Percentiles rank a stretch among this genome's conserved stretches.
phyloP scores from a whole-genome alignment of 2,888 invertebrate species.

The Drosophila suboccidentalis region DNA sequence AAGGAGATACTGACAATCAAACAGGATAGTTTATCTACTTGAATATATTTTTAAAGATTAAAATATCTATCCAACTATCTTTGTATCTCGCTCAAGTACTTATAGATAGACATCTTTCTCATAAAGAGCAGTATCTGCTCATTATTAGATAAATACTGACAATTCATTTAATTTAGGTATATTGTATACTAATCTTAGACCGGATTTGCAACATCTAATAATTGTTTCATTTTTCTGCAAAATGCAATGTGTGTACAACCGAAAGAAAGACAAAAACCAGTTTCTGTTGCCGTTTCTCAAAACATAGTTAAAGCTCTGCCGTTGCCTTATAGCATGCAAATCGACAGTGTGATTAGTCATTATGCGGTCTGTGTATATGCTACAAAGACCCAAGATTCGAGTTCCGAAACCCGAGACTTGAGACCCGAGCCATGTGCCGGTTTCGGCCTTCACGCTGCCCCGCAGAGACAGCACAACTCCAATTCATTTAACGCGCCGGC shows the following conservation, averaged over 20 bases:
- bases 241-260: slow-evolving; percentile 20
- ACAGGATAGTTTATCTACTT: background rate
- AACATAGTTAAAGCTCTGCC: slow-evolving; percentile 24
- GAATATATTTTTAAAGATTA: background rate
- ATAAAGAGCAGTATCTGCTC: background rate
- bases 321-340: slow-evolving; percentile 59
- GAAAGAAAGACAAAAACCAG: slow-evolving; percentile 33
- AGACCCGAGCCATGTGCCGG: slow-evolving; percentile 7
- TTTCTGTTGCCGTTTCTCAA: slow-evolving; percentile 53
- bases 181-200: slow-evolving; percentile 22
- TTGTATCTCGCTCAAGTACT: background rate
- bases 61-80: background rate
- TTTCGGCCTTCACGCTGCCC: slow-evolving; percentile 57
- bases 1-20: background rate
- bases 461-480: slow-evolving; percentile 32
- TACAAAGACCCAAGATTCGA: slow-evolving; percentile 5
- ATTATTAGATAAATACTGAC: slow-evolving; percentile 2
- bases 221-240: slow-evolving; percentile 44
- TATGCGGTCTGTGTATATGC: slow-evolving; percentile 28
- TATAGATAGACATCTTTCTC: background rate
- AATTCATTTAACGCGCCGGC: slow-evolving; percentile 45
- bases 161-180: slow-evolving; percentile 29
- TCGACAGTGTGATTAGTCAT: slow-evolving; percentile 61
- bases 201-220: slow-evolving; percentile 43
- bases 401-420: background rate